Percentiles rank a stretch among this genome's conserved stretches.
phyloP scores from a whole-genome alignment of 2,888 invertebrate genomes.

The Ophioninae sp. region DNA sequence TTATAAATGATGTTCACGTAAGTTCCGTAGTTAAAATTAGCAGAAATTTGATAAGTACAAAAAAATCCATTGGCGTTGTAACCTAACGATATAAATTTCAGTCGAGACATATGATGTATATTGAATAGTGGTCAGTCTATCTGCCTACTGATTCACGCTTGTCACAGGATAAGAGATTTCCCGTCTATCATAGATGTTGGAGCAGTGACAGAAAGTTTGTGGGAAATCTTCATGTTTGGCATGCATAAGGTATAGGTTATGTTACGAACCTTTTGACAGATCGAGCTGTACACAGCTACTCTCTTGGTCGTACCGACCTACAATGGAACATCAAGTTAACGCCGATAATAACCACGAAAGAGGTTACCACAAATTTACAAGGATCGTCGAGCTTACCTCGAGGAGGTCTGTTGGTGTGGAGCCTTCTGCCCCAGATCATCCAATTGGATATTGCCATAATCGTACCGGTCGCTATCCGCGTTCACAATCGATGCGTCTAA shows the following conservation, averaged over 20 bases:
- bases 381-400: constrained; percentile 77
- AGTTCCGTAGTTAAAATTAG: too few relatives aligned
- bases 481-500: constrained; percentile 71
- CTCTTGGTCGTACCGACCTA: constrained; percentile 82
- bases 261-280: constrained; percentile 82
- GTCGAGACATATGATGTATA: not conserved
- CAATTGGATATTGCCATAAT: constrained; percentile 83
- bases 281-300: constrained; percentile 84
- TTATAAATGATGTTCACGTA: too few relatives aligned
- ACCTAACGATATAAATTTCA: not conserved
- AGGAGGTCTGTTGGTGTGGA: constrained; percentile 80
- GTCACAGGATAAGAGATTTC: not conserved
- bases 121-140: not conserved
- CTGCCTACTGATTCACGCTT: not conserved
- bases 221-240: not conserved
- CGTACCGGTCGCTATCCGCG: constrained; percentile 74
- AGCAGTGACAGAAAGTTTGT: not conserved
- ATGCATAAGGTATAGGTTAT: constrained; percentile 69
- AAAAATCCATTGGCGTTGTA: not conserved
- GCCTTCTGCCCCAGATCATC: constrained; percentile 82
- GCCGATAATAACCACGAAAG: constrained; percentile 62
- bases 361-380: constrained; percentile 48
- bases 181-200: not conserved
- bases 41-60: too few relatives aligned
- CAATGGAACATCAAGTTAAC: constrained; percentile 62